Percentiles rank a stretch among this genome's conserved stretches.
Evolutionary conservation across 2,113 vertebrate species (phyloP).

Genomic region (Desmodus rotundus): DNA sequence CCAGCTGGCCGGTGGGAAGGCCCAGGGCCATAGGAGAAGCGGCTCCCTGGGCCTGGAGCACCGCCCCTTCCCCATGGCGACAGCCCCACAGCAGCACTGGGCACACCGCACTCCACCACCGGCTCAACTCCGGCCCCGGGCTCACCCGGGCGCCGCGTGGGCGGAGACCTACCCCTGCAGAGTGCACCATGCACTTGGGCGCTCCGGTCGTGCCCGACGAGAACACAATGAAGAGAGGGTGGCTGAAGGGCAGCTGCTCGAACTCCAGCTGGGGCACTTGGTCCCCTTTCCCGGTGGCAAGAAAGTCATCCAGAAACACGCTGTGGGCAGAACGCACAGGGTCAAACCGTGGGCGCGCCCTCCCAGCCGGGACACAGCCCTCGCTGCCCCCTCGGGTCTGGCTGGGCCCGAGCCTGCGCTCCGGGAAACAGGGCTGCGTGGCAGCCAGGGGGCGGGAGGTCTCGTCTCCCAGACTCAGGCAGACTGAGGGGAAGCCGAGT

Average conservation of each 20-base stretch:
- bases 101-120: neutral
- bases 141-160: accelerated
- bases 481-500: neutral
- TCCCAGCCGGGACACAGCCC: neutral
- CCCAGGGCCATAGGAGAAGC: neutral
- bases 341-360: accelerated
- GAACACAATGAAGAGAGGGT: slow-evolving; percentile 97
- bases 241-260: slow-evolving; percentile 95
- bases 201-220: slow-evolving; percentile 97
- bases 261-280: slow-evolving; percentile 95
- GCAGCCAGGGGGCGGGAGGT: neutral
- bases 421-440: neutral
- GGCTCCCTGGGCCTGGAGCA: neutral
- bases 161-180: slow-evolving; percentile 88
- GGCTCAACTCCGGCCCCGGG: accelerated
- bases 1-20: no score
- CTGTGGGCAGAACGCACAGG: slow-evolving; percentile 70
- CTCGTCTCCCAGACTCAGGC: accelerated
- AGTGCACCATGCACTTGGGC: slow-evolving; percentile 99
- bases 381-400: neutral
- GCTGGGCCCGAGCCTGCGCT: neutral
- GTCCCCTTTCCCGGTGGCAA: slow-evolving; percentile 84
- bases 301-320: slow-evolving; percentile 93
- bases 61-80: neutral
- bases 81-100: no score